These are phyloP conservation scores for Clusia tigrina DNA, from an alignment of 2,888 invertebrate species.

Conservation along the genomic window DNA sequence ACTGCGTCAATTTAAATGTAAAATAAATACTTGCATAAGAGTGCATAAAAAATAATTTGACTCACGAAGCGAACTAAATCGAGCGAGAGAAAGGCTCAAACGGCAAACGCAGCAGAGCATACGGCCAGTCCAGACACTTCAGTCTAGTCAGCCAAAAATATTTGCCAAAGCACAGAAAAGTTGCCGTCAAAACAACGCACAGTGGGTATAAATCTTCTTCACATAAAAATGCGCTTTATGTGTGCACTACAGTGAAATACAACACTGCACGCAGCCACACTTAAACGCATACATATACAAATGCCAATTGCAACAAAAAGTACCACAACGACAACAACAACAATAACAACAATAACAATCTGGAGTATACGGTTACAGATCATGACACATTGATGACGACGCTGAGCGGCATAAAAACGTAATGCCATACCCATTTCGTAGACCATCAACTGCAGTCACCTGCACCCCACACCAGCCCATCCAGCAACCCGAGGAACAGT, in stretches of 20 bases:
- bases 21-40: not conserved
- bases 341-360: too few relatives aligned
- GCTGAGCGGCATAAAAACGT: not conserved
- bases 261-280: not conserved
- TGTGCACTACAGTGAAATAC: not conserved
- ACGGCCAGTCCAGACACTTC: not conserved
- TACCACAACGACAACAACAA: too few relatives aligned
- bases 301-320: not conserved
- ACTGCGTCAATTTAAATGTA: conserved; percentile 6
- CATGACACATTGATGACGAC: conserved; percentile 3
- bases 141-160: not conserved
- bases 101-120: not conserved
- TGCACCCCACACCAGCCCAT: too few relatives aligned
- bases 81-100: not conserved
- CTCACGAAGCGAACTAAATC: conserved; percentile 1
- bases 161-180: not conserved
- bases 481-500: too few relatives aligned
- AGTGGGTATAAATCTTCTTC: conserved; percentile 21
- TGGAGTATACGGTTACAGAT: not conserved
- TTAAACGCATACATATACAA: not conserved
- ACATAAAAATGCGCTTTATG: not conserved
- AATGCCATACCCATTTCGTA: too few relatives aligned
- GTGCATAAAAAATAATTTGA: conserved; percentile 1
- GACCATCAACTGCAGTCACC: too few relatives aligned
- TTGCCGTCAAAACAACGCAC: conserved; percentile 15